phyloP scores from a whole-genome alignment of 2,113 vertebrate genomes.

The Anas platyrhynchos region DNA sequence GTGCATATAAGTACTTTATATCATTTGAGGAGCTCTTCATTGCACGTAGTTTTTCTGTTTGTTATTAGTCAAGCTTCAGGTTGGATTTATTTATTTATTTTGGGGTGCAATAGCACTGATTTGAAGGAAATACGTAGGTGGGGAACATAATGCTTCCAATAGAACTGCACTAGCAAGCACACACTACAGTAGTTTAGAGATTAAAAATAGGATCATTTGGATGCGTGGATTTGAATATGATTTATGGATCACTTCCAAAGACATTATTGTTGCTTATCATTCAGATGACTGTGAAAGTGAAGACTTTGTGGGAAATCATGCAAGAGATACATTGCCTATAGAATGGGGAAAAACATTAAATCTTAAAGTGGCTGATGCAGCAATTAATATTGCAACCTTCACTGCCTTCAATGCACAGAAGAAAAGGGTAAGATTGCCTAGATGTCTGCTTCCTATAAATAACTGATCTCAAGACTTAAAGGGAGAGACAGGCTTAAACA shows the following conservation, averaged over 20 bases:
- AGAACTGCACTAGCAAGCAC: conserved; percentile 48
- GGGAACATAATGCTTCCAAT: conserved; percentile 62
- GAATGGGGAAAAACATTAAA: conserved; percentile 61
- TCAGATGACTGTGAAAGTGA: conserved; percentile 62
- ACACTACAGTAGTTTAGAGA: conserved; percentile 63
- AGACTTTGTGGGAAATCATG: conserved; percentile 66
- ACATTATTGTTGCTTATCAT: conserved; percentile 73
- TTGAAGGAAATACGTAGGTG: conserved; percentile 65
- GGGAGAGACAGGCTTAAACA: conserved; percentile 36
- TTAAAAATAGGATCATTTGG: conserved; percentile 73
- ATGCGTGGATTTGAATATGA: conserved; percentile 73
- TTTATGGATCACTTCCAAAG: conserved; percentile 75
- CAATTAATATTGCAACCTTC: conserved; percentile 76
- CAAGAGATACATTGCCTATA: conserved; percentile 53
- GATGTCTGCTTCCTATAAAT: conserved; percentile 57
- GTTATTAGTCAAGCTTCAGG: conserved; percentile 14
- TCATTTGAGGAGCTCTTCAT: not conserved
- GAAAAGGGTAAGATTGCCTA: conserved; percentile 60
- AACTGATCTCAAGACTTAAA: conserved; percentile 50
- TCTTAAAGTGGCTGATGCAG: conserved; percentile 68
- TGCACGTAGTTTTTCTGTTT: not conserved
- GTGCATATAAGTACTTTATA: not conserved
- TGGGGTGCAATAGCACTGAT: not conserved
- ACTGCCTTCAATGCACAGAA: conserved; percentile 34
- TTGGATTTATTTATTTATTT: conserved; percentile 22